phyloP scores from a whole-genome alignment of 1,140 invertebrate species.

The Venturia canescens region DNA sequence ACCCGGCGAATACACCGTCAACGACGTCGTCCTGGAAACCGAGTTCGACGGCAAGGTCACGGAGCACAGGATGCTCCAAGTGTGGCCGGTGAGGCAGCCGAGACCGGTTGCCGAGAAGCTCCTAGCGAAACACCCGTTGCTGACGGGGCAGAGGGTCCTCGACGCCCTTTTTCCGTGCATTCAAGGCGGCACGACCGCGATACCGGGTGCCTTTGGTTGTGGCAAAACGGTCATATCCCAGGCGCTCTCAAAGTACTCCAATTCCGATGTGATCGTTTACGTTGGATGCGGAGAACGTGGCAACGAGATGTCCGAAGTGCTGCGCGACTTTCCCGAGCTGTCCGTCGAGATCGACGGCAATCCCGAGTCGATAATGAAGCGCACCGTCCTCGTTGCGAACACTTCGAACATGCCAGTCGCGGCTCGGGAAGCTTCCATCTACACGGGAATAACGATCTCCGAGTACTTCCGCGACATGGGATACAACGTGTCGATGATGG shows the following conservation, averaged over 20 bases:
- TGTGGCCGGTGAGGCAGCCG: conserved; percentile 84
- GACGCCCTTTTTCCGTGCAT: conserved; percentile 88
- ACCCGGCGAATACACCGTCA: conserved; percentile 83
- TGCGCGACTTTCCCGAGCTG: conserved; percentile 88
- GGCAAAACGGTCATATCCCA: conserved; percentile 92
- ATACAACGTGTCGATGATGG: conserved; percentile 92
- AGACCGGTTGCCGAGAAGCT: conserved; percentile 87
- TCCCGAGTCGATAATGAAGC: conserved; percentile 89
- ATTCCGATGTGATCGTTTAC: conserved; percentile 90
- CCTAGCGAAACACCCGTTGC: conserved; percentile 85
- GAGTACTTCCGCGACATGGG: conserved; percentile 91
- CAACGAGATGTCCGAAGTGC: conserved; percentile 75
- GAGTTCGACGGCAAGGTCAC: conserved; percentile 86
- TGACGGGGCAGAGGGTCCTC: conserved; percentile 88
- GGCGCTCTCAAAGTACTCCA: conserved; percentile 88
- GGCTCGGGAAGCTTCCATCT: conserved; percentile 91
- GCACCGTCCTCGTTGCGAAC: conserved; percentile 89
- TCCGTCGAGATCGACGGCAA: conserved; percentile 84
- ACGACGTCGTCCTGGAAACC: conserved; percentile 84
- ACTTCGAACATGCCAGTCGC: conserved; percentile 94
- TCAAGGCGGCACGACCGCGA: conserved; percentile 90
- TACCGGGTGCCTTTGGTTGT: conserved; percentile 91
- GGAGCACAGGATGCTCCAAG: conserved; percentile 83
- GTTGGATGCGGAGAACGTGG: conserved; percentile 91
- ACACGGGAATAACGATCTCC: conserved; percentile 88